Base-by-base conservation (phyloP, 2,888 invertebrate species). In the Temnothorax unifasciatus region DNA sequence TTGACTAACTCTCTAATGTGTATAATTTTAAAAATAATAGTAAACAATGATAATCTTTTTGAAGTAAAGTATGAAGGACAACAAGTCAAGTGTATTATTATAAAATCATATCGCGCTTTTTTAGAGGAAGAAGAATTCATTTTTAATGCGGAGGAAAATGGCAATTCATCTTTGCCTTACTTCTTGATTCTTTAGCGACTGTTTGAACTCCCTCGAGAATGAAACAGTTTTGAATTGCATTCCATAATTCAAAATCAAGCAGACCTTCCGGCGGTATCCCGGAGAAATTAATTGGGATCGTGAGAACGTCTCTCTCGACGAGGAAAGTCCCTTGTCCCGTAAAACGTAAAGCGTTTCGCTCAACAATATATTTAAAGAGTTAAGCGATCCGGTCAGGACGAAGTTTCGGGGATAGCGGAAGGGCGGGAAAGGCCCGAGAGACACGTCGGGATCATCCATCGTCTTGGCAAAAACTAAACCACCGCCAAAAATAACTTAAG, bases 401-500 rank as follows among this genome's bases (percentile, higher is more conserved):
- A 41, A 57, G 63, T 63, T 77, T 54, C 54, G 34, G n/a, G 6
- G 57, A 77, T 61, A 44, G 57, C 61, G 79, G 52, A 79, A 77
- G 69, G 50, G 79, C 68, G 74, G 21, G 66, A 61, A 29, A 59
- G 34, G 21, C 8, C 13, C 66, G 41, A 74, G 63, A 29, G 54
- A 41, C 34, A 34, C 54, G 81, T 71, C 63, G 61, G 74, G 54
- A 84, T 73, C 73, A 76, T 61, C 83, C 64, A 71, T 76, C 75
- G 76, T 77, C 66, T 75, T 76, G 57, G 77, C 73, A 85, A 86
- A 86, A 86, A 86, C 66, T 69, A 71, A 85, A 82, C 75, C 85
- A 76, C 69, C 71, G 76, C 81, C 85, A 59, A 82, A 86, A 86
- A 86, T 86, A 86, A 85, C 86, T 73, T 66, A 61, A 82, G 82